Percentiles rank a stretch among this genome's conserved stretches.
Conservation (phyloP, 2,797 vertebrate genomes). For the Poeciliopsis turneri region DNA sequence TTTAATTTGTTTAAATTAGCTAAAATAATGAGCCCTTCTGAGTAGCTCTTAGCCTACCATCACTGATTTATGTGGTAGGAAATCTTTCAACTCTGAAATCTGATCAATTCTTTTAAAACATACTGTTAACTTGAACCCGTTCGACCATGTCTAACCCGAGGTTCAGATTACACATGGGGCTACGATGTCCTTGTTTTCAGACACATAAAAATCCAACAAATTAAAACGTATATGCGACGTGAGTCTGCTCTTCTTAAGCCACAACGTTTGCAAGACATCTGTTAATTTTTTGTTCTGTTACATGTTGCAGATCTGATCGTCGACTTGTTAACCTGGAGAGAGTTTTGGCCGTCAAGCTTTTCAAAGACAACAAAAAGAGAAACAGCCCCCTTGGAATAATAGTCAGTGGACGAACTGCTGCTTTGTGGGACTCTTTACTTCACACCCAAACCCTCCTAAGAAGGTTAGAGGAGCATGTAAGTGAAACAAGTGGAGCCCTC, state of each 20-base stretch:
- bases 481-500: slow-evolving; percentile 74
- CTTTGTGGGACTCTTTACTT: slow-evolving; percentile 48
- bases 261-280: background rate
- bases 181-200: background rate
- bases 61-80: background rate
- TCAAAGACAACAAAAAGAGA: slow-evolving; percentile 34
- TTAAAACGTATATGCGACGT: background rate
- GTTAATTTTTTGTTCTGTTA: slow-evolving; percentile 64
- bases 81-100: background rate
- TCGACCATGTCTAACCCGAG: background rate
- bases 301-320: slow-evolving; percentile 40
- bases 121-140: background rate
- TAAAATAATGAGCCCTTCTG: background rate
- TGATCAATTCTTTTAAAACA: background rate
- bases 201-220: background rate
- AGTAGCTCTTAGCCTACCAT: background rate
- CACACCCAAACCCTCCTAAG: slow-evolving; percentile 59
- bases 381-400: slow-evolving; percentile 32
- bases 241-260: background rate
- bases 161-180: background rate
- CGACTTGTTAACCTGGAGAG: slow-evolving; percentile 39
- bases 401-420: slow-evolving; percentile 50
- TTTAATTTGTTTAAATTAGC: background rate
- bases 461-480: slow-evolving; percentile 75
- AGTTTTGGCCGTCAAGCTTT: slow-evolving; percentile 55